These are phyloP conservation scores for Wiebesia pumilae DNA, from an alignment of 1,140 invertebrate genomes.

Conservation along the genomic window DNA sequence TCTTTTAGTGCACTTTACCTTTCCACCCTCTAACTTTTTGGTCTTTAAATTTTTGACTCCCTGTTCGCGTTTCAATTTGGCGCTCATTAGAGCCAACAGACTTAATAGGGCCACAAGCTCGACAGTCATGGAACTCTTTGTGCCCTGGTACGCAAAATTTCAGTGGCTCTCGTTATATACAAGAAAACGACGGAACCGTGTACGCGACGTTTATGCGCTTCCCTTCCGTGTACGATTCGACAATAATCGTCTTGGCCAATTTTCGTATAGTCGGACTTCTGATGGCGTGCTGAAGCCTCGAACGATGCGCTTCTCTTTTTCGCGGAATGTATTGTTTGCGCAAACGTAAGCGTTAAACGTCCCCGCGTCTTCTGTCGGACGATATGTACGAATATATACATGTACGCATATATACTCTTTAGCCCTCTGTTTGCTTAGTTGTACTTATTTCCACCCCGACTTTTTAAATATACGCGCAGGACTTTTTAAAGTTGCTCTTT, in stretches of 20 bases:
- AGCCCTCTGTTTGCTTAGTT: background rate
- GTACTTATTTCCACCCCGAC: background rate
- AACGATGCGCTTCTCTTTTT: slow-evolving; percentile 15
- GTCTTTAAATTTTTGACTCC: slow-evolving; percentile 9
- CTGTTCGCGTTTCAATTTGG: background rate
- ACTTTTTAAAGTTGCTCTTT: slow-evolving; percentile 35
- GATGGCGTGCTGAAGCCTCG: background rate
- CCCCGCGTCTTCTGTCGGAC: background rate
- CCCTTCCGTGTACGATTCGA: slow-evolving; percentile 35
- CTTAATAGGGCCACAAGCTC: background rate
- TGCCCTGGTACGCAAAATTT: slow-evolving; percentile 42
- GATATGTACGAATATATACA: background rate
- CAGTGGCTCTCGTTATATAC: background rate
- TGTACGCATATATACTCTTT: background rate
- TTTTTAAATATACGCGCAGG: slow-evolving; percentile 45
- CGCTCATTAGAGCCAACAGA: slow-evolving; percentile 9
- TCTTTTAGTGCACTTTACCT: background rate
- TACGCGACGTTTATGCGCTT: background rate
- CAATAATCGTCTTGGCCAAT: slow-evolving; percentile 54
- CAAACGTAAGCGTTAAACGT: background rate
- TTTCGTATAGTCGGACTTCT: slow-evolving; percentile 19
- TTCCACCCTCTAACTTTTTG: background rate
- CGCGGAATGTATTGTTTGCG: slow-evolving; percentile 36
- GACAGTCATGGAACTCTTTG: background rate
- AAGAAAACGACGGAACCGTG: background rate